phyloP scores from a whole-genome alignment of 2,113 vertebrate genomes.

The Zeus faber region DNA sequence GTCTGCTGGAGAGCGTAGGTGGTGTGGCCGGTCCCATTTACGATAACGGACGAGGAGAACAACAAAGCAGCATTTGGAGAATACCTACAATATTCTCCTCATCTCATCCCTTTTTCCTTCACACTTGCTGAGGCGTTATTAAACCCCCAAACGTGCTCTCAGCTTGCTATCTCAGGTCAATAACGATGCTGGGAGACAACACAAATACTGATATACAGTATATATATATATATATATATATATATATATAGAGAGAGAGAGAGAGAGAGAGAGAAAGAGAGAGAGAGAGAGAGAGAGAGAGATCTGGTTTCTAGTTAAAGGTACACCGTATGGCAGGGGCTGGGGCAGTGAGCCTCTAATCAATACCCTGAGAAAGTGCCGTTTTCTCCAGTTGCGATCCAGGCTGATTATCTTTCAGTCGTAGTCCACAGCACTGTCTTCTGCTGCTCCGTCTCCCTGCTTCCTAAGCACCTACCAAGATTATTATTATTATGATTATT shows the following conservation, averaged over 20 bases:
- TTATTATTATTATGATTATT: no score
- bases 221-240: not conserved
- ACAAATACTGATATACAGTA: not conserved
- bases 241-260: conserved; percentile 22
- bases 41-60: no score
- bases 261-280: no score
- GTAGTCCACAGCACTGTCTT: conserved; percentile 28
- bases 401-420: conserved; percentile 57
- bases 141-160: conserved; percentile 17
- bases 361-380: conserved; percentile 58
- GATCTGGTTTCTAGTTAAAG: no score
- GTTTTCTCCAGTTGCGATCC: conserved; percentile 30
- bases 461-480: conserved; percentile 2
- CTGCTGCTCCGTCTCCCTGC: conserved; percentile 8
- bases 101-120: conserved; percentile 7
- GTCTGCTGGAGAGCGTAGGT: conserved; percentile 29
- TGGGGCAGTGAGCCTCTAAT: conserved; percentile 32
- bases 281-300: no score
- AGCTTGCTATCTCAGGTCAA: conserved; percentile 6
- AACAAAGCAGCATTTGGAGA: conserved; percentile 18
- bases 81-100: not conserved
- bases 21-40: no score
- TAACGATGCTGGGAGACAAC: not conserved
- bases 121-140: conserved; percentile 32
- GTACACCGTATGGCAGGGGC: conserved; percentile 30